Evolutionary conservation across 2,888 invertebrate species (phyloP), one percentile per base, ranked within the genome.

Genomic region (Hirtodrosophila cameraria): DNA sequence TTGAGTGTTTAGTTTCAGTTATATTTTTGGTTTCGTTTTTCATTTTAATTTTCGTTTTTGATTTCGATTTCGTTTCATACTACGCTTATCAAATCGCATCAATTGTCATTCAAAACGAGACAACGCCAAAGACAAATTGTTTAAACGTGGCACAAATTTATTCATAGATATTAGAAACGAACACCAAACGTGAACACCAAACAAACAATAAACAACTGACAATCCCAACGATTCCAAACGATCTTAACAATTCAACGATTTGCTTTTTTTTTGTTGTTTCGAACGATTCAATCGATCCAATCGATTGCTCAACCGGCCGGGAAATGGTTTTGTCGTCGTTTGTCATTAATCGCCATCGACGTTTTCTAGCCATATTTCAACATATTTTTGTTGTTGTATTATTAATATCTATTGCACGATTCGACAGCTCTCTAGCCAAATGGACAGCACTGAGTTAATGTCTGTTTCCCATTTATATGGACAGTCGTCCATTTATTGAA

Each of bases 291-390:
- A 46, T 36, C 42, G 42, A 48, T 38, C 18, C 35, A 27, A 38
- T 5, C 57, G 74, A 61, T 71, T 71, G 69, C 63, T 42, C 81
- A 77, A 74, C 61, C 33, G 78, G 41, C 58, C 53, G 74, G 65
- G 61, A 61, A 74, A 43, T 67, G 67, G 79, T 79, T n/a, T 75
- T 69, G 70, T 74, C 52, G 71, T 75, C 79, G 75, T 82, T 81
- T 81, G 81, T 75, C 75, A 76, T 71, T 67, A 64, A 67, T 72
- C 62, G 67, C 30, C 58, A 41, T 48, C 59, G 50, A 48, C 38
- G 53, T 53, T 68, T 57, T 53, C 39, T 53, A 33, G 33, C 53
- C 61, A 65, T 72, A 70, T 54, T 69, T 73, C 62, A 66, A 67
- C 66, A 62, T 57, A n/a, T n/a, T n/a, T n/a, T n/a, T n/a, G n/a